These are phyloP conservation scores for Carterocephalus palaemon DNA, from an alignment of 2,888 invertebrate genomes.

Conservation along the genomic window DNA sequence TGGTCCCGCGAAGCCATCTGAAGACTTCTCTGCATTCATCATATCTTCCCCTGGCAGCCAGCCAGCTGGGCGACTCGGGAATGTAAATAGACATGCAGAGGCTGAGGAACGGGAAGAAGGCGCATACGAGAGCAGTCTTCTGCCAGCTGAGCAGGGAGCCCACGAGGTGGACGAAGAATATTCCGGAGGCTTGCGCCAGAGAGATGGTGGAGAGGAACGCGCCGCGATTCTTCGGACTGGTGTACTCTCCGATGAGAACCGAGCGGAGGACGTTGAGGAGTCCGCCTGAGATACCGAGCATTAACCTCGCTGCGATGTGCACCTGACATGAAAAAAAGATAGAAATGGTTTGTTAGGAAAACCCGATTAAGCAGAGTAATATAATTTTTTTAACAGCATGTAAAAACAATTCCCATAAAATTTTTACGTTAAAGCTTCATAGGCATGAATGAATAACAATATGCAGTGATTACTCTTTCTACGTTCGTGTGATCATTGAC, in stretches of 20 bases:
- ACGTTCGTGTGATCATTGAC: no score
- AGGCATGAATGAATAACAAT: background rate
- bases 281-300: slow-evolving; percentile 72
- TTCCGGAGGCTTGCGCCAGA: slow-evolving; percentile 78
- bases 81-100: slow-evolving; percentile 54
- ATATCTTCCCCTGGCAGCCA: slow-evolving; percentile 73
- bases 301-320: slow-evolving; percentile 47
- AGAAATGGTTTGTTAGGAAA: no score
- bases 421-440: background rate
- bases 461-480: no score
- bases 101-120: slow-evolving; percentile 62
- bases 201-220: slow-evolving; percentile 79
- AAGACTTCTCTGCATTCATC: slow-evolving; percentile 77
- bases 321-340: slow-evolving; percentile 37
- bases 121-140: slow-evolving; percentile 68
- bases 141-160: slow-evolving; percentile 80
- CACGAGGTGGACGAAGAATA: slow-evolving; percentile 79
- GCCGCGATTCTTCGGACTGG: slow-evolving; percentile 80
- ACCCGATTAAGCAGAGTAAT: no score
- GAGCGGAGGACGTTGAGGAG: slow-evolving; percentile 67
- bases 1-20: slow-evolving; percentile 76
- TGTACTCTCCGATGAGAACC: slow-evolving; percentile 76
- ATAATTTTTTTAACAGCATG: background rate
- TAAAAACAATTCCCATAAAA: background rate
- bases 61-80: slow-evolving; percentile 83